Evolutionary conservation across 1,140 invertebrate genomes (phyloP), one percentile per base, ranked within the genome.

Genomic region (Eulimnadia texana): DNA sequence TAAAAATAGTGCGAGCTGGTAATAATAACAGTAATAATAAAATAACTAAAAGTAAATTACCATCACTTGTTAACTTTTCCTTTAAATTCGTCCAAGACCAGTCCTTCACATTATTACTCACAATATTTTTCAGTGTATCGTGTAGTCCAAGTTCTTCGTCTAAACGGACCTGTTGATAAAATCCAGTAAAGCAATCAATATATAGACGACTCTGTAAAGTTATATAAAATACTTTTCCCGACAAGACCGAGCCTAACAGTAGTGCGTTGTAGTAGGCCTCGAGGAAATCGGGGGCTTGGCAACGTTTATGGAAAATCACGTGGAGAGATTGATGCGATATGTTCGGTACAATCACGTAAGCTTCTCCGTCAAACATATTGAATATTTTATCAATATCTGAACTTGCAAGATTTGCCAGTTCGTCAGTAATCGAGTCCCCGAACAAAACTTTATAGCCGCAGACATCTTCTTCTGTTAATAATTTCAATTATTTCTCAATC

Each of bases 181-280:
- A n/a, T n/a, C n/a, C n/a, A n/a, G n/a, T n/a, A n/a, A n/a, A n/a
- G n/a, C n/a, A n/a, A n/a, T n/a, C n/a, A n/a, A n/a, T n/a, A n/a
- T n/a, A n/a, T n/a, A n/a, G n/a, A n/a, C n/a, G n/a, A n/a, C n/a
- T n/a, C n/a, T n/a, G n/a, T n/a, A n/a, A n/a, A n/a, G n/a, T n/a
- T n/a, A n/a, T n/a, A n/a, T n/a, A n/a, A n/a, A n/a, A n/a, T n/a
- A 42, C 33, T 16, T 42, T 42, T 16, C 33, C 33, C 6, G 33
- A 42, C 33, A 9, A 9, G 33, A 42, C 16, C 6, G 33, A 42
- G 6, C 33, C 33, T 22, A 56, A 16, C 6, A 78, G 66, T 22
- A 74, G 70, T 28, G 75, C 77, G 67, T 79, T 72, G 58, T 78
- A 79, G 69, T 79, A 81, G 6, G 75, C 77, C 66, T 75, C 69